A percentile compares a stretch with the other conserved stretches of the same genome.
Evolutionary conservation across 2,113 vertebrate species (phyloP).

Genomic region (Chionis minor): DNA sequence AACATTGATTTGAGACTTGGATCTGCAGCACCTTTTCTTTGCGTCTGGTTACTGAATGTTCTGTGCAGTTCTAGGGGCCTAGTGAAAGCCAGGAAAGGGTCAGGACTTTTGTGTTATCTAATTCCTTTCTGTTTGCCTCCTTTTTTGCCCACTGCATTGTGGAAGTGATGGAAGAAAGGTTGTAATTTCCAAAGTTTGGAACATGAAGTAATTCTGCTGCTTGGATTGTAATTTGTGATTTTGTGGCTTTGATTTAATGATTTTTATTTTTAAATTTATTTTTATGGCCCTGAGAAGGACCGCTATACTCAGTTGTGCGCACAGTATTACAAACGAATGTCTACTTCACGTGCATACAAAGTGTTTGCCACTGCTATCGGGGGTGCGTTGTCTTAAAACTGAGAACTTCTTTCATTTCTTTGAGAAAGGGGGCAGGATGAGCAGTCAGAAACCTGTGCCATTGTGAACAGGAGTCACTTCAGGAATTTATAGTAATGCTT

Average conservation of each 20-base stretch:
- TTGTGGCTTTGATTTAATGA: background rate
- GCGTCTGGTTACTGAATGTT: background rate
- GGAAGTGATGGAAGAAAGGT: background rate
- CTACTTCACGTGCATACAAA: rapidly evolving
- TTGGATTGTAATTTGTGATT: background rate
- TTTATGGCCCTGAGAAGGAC: background rate
- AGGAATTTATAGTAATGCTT: background rate
- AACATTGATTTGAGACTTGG: background rate
- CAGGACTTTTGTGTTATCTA: background rate
- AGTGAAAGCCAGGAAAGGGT: background rate
- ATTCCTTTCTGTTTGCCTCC: background rate
- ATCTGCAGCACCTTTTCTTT: background rate
- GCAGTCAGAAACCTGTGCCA: background rate
- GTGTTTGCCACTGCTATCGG: background rate
- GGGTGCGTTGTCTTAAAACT: background rate
- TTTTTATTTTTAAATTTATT: background rate
- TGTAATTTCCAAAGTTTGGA: background rate
- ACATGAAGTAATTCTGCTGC: background rate
- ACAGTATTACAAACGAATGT: background rate
- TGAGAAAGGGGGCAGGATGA: background rate
- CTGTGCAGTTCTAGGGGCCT: background rate
- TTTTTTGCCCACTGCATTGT: background rate
- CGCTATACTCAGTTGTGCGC: background rate
- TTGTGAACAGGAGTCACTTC: background rate
- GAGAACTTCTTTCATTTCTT: background rate